phyloP scores from a whole-genome alignment of 2,888 invertebrate genomes.

The Steinernema hermaphroditum region DNA sequence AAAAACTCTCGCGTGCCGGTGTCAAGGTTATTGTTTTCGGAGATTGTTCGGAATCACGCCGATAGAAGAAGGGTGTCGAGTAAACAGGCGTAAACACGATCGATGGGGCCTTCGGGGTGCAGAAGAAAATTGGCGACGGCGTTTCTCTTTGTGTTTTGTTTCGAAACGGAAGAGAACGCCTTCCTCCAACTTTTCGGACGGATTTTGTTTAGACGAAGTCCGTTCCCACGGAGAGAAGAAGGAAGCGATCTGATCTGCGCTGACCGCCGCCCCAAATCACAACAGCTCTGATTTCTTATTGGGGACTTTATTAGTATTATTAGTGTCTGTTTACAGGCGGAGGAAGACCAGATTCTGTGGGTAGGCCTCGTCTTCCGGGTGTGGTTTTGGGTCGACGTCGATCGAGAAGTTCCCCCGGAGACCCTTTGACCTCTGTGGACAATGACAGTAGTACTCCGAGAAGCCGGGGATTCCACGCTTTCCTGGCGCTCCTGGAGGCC shows the following conservation, averaged over 20 bases:
- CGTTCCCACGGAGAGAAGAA: background rate
- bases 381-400: background rate
- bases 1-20: background rate
- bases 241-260: too few species aligned
- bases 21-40: constrained; percentile 27
- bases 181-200: background rate
- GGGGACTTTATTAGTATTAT: constrained; percentile 4
- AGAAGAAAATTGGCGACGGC: constrained; percentile 2
- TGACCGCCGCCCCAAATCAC: too few species aligned
- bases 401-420: constrained; percentile 10
- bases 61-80: background rate
- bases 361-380: background rate
- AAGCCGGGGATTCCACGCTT: background rate
- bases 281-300: background rate
- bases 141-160: constrained; percentile 11
- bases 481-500: background rate
- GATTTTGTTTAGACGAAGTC: background rate
- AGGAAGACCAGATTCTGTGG: background rate
- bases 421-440: constrained; percentile 1
- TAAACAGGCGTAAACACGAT: constrained; percentile 23
- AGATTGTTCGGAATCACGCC: background rate
- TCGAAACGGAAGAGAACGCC: background rate
- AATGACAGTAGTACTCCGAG: background rate
- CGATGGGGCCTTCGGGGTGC: background rate
- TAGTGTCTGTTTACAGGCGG: background rate